phyloP scores from a whole-genome alignment of 2,888 invertebrate genomes.

The Tuberolachnus salignus region DNA sequence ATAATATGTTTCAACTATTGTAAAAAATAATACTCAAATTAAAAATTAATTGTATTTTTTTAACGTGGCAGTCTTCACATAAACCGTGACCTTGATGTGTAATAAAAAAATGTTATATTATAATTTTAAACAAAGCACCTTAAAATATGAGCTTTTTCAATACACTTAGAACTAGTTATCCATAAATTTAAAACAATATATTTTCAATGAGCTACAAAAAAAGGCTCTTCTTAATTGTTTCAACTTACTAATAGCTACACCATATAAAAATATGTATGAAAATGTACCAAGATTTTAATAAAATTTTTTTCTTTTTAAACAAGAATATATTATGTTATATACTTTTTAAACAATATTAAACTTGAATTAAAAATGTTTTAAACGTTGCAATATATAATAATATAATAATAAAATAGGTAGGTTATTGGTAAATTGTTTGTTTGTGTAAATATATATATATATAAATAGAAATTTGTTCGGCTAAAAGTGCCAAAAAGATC shows the following conservation, averaged over 20 bases:
- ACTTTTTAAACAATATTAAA: slow-evolving; percentile 31
- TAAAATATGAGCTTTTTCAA: slow-evolving; percentile 50
- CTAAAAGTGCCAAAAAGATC: slow-evolving; percentile 32
- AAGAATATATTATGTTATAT: slow-evolving; percentile 21
- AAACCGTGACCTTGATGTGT: slow-evolving; percentile 2
- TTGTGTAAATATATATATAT: not conserved
- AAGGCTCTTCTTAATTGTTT: slow-evolving; percentile 14
- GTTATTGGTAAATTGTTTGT: slow-evolving; percentile 9
- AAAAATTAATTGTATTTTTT: not conserved
- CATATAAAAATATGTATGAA: slow-evolving; percentile 41
- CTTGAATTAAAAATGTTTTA: slow-evolving; percentile 30
- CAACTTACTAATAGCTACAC: slow-evolving; percentile 15
- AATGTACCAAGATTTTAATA: slow-evolving; percentile 33
- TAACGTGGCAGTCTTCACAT: slow-evolving; percentile 33
- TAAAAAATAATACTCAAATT: slow-evolving; percentile 32
- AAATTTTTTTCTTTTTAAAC: slow-evolving; percentile 6
- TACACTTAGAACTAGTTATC: slow-evolving; percentile 49
- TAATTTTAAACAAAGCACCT: slow-evolving; percentile 48
- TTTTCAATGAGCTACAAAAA: slow-evolving; percentile 29
- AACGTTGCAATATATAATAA: slow-evolving; percentile 17
- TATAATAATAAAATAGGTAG: slow-evolving; percentile 32
- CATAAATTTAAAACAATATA: slow-evolving; percentile 41
- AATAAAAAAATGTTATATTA: slow-evolving; percentile 17
- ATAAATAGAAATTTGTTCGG: slow-evolving; percentile 24
- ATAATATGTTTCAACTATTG: slow-evolving; percentile 9